A percentile compares a stretch with the other conserved stretches of the same genome.
Conservation (phyloP, 2,888 invertebrate genomes). For the Scelioninae gen. 1 region DNA sequence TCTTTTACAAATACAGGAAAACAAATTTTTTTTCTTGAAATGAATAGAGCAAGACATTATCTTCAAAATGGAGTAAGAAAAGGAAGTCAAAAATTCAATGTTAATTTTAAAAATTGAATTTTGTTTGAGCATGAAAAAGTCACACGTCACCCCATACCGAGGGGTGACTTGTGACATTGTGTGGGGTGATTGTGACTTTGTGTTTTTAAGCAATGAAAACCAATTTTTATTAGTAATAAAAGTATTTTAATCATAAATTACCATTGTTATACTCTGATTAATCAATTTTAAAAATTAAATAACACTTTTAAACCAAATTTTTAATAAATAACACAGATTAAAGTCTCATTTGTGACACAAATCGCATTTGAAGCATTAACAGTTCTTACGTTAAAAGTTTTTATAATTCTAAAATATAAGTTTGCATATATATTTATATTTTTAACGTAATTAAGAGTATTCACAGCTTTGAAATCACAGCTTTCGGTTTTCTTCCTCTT, state of each 20-base stretch:
- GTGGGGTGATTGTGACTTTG: constrained; percentile 11
- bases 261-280: background rate
- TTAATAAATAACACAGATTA: background rate
- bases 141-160: constrained; percentile 6
- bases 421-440: background rate
- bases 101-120: constrained; percentile 1
- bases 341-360: constrained; percentile 1
- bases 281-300: background rate
- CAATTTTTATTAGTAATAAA: constrained; percentile 4
- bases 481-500: constrained; percentile 11
- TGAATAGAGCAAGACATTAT: background rate
- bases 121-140: constrained; percentile 7
- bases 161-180: constrained; percentile 9
- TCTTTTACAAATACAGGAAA: constrained; percentile 2
- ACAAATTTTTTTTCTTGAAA: background rate
- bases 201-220: constrained; percentile 4
- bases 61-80: constrained; percentile 4
- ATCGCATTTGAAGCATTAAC: background rate
- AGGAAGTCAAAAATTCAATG: constrained; percentile 1
- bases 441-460: constrained; percentile 3
- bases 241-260: constrained; percentile 6
- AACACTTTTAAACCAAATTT: background rate
- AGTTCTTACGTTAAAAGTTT: background rate
- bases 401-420: background rate
- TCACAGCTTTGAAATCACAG: background rate